These are phyloP conservation scores for Zeus faber DNA, from an alignment of 2,113 vertebrate genomes.

Conservation along the genomic window DNA sequence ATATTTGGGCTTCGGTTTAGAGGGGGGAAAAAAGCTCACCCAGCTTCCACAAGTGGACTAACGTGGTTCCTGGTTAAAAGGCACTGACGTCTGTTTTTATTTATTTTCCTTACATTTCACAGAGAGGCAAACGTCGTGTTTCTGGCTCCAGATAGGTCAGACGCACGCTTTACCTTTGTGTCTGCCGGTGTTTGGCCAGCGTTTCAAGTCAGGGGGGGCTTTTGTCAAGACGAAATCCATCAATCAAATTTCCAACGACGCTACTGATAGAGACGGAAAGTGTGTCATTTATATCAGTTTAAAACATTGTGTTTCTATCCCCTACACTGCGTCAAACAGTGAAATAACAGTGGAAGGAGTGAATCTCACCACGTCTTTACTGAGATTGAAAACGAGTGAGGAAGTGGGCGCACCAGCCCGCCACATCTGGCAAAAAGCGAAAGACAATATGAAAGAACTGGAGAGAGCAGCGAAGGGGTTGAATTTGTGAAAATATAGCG, in stretches of 20 bases:
- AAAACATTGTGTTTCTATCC: no score
- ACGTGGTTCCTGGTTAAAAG: slow-evolving; percentile 36
- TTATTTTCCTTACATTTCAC: slow-evolving; percentile 25
- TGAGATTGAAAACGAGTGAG: no score
- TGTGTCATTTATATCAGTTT: no score
- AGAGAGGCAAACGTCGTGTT: slow-evolving; percentile 20
- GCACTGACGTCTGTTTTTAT: no score
- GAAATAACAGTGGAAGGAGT: no score
- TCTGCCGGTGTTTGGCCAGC: neutral
- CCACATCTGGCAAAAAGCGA: no score
- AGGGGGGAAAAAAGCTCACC: neutral
- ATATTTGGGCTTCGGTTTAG: neutral
- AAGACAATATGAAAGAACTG: slow-evolving; percentile 22
- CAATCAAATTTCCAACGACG: neutral
- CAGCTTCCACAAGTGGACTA: neutral
- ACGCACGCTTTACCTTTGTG: neutral
- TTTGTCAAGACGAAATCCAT: neutral
- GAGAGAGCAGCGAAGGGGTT: slow-evolving; percentile 11
- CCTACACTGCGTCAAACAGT: no score
- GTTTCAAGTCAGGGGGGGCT: neutral
- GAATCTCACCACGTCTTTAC: no score
- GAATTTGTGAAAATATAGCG: slow-evolving; percentile 32
- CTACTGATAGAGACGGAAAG: no score
- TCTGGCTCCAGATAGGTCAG: slow-evolving; percentile 21
- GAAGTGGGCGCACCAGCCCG: slow-evolving; percentile 26